Percentiles rank a stretch among this genome's conserved stretches.
phyloP scores from a whole-genome alignment of 2,113 vertebrate genomes.

The Rhynchomys soricoides region DNA sequence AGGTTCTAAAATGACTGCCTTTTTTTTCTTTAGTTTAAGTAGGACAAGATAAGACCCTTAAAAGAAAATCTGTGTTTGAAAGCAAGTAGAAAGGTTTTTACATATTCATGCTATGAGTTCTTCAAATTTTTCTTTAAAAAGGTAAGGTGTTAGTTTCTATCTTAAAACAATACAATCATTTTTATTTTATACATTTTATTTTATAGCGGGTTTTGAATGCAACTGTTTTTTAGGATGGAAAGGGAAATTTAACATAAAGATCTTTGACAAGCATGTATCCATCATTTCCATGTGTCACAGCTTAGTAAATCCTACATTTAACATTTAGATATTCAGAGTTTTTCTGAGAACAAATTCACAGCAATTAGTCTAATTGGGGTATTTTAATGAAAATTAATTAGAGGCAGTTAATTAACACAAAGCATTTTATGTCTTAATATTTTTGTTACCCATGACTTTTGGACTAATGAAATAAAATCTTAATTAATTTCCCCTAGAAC shows the following conservation, averaged over 20 bases:
- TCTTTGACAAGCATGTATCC: neutral
- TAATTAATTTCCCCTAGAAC: neutral
- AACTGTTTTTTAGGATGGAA: neutral
- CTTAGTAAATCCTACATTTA: neutral
- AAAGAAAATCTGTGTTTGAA: neutral
- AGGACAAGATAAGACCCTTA: neutral
- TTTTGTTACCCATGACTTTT: neutral
- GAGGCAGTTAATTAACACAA: neutral
- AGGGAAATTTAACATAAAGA: neutral
- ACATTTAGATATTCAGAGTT: neutral
- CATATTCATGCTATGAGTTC: neutral
- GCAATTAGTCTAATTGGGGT: neutral
- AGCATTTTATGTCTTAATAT: slow-evolving; percentile 5
- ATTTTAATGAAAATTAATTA: neutral
- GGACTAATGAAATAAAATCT: neutral
- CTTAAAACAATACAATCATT: neutral
- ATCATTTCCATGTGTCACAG: neutral
- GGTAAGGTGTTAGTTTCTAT: neutral
- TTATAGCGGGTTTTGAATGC: neutral
- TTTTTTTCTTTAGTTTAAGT: neutral
- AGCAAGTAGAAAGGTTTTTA: neutral
- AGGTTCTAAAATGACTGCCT: neutral
- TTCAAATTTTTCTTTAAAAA: neutral
- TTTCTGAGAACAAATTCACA: neutral
- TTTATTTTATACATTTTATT: neutral